Conservation (phyloP, 2,797 vertebrate species). For the Sebastes itinus region DNA sequence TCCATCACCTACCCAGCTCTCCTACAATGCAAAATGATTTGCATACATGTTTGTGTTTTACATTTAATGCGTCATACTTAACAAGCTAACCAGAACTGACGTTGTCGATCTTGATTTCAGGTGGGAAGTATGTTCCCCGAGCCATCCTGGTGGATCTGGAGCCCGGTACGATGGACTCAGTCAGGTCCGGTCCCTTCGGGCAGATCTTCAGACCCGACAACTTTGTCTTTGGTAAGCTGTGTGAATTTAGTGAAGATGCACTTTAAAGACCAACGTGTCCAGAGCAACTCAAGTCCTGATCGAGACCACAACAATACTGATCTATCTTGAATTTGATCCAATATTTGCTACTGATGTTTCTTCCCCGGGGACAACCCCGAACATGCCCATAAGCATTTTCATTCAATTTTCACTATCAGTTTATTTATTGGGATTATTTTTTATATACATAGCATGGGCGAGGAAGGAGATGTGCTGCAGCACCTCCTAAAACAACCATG, state of each 20-base stretch:
- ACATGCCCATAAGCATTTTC: no score
- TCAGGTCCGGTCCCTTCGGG: conserved; percentile 94
- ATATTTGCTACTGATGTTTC: no score
- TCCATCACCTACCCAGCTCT: neutral
- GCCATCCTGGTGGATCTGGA: conserved; percentile 97
- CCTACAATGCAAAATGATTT: neutral
- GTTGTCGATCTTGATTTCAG: conserved; percentile 67
- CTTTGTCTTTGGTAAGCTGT: conserved; percentile 92
- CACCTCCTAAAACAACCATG: no score
- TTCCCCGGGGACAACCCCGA: no score
- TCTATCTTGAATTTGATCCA: no score
- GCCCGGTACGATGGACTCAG: conserved; percentile 96
- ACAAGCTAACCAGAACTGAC: neutral
- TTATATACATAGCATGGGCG: no score
- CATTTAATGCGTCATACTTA: neutral
- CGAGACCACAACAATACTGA: no score
- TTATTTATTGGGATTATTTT: no score
- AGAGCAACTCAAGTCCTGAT: no score
- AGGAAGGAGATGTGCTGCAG: no score
- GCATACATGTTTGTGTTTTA: neutral
- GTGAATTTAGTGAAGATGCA: neutral
- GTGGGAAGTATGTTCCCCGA: conserved; percentile 95
- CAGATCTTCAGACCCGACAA: conserved; percentile 98
- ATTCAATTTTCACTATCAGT: no score
- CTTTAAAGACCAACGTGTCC: no score